Evolutionary conservation across 1,140 invertebrate species (phyloP).

Genomic region (Choristoneura fumiferana): DNA sequence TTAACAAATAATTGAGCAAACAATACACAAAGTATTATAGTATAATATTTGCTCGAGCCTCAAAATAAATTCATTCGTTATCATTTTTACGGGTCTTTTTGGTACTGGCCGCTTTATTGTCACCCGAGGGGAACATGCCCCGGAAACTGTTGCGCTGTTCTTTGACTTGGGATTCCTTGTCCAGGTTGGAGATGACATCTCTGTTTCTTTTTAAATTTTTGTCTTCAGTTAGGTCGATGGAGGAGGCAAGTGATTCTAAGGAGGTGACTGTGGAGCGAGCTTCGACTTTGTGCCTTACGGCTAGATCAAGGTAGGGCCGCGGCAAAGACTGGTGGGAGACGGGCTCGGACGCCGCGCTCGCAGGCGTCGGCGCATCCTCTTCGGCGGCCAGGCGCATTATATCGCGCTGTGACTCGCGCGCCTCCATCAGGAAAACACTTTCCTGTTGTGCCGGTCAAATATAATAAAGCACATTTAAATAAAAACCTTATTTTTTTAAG

Average conservation of each 20-base stretch:
- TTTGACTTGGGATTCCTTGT: slow-evolving; percentile 64
- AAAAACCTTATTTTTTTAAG: slow-evolving; percentile 1
- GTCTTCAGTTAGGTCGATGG: slow-evolving; percentile 51
- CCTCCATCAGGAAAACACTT: slow-evolving; percentile 89
- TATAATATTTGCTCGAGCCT: neutral
- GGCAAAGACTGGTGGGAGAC: slow-evolving; percentile 21
- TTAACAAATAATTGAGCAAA: slow-evolving; percentile 5
- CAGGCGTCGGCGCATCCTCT: slow-evolving; percentile 34
- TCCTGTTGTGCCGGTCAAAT: slow-evolving; percentile 67
- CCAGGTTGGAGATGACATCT: slow-evolving; percentile 43
- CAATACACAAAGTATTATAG: slow-evolving; percentile 5
- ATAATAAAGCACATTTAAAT: slow-evolving; percentile 1
- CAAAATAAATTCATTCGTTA: slow-evolving; percentile 17
- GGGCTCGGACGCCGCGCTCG: slow-evolving; percentile 24
- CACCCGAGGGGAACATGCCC: slow-evolving; percentile 48
- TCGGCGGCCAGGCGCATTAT: slow-evolving; percentile 55
- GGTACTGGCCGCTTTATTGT: slow-evolving; percentile 41
- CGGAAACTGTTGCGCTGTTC: slow-evolving; percentile 49
- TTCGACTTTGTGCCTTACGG: slow-evolving; percentile 32
- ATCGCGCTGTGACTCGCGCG: slow-evolving; percentile 85
- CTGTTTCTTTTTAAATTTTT: slow-evolving; percentile 53
- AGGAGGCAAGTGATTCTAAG: slow-evolving; percentile 64
- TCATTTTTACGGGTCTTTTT: slow-evolving; percentile 53
- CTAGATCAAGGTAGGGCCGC: slow-evolving; percentile 45
- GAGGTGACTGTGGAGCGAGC: slow-evolving; percentile 61